Base-by-base conservation (phyloP, 1,140 invertebrate genomes). In the Oreohelix idahoensis region DNA sequence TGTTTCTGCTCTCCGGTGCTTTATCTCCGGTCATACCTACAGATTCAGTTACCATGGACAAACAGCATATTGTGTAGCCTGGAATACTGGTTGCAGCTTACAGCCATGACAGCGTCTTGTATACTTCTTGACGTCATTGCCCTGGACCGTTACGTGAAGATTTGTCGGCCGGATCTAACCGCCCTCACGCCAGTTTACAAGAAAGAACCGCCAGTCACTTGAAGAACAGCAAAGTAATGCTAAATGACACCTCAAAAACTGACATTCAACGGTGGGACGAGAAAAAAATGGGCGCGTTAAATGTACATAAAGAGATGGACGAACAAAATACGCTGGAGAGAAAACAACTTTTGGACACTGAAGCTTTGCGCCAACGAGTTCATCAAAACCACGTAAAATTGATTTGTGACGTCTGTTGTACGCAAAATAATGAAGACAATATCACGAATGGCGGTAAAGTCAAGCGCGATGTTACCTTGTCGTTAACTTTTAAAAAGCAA, bases 111-210 rank as follows among this genome's bases (percentile, higher is more conserved):
- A 26, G 51, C 77, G 0, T 66, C 53, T 32, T 66, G 38, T 15
- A 23, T 66, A 5, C 32, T 66, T 0, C 58, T 79, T 8, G 39
- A 5, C 32, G 35, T 42, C 35, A 79, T 79, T 1, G 77, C 77
- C 20, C 0, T 79, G 20, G 77, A 79, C 36, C 77, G 77, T 5
- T 79, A 79, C 58, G 29, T 79, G 1, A 79, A 79, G 32, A 79
- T 79, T 4, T 79, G 77, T 53, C 17, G 53, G 26, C 63, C 77
- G n/a, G 8, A 13, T 20, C 20, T 38, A 26, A 10, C 15, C 32
- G 39, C 77, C 15, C 77, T 79, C 1, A 79, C 77, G 5, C 77
- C 77, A 1, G 4, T n/a, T 38, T 15, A 32, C 77, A 1, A 51
- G 53, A 51, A 36, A 58, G 53, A 45, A 15, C 5, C 42, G 42